phyloP scores from a whole-genome alignment of 2,797 vertebrate species.

The Onychomys arenicola region DNA sequence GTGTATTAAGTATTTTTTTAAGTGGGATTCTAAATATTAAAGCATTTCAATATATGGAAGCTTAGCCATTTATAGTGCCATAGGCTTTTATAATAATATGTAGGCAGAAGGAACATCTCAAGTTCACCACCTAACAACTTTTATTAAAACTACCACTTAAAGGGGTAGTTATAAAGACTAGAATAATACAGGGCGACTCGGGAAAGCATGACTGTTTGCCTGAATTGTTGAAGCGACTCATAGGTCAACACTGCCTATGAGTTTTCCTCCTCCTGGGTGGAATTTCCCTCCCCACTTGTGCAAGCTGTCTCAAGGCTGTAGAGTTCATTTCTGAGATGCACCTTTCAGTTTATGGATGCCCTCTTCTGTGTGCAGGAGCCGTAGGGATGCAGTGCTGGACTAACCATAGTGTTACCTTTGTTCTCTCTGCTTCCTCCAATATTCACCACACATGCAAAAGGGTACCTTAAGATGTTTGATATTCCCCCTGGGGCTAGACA shows the following conservation, averaged over 20 bases:
- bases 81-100: conserved; percentile 6
- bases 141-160: neutral
- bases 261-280: neutral
- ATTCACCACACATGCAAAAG: conserved; percentile 91
- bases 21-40: conserved; percentile 36
- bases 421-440: conserved; percentile 85
- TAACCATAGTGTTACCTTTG: conserved; percentile 91
- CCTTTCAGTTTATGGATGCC: conserved; percentile 83
- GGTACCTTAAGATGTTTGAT: conserved; percentile 99
- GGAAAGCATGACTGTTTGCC: conserved; percentile 76
- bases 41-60: conserved; percentile 16
- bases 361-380: conserved; percentile 87
- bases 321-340: conserved; percentile 46
- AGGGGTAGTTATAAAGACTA: neutral
- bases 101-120: neutral
- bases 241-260: conserved; percentile 10
- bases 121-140: neutral
- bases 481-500: conserved; percentile 98
- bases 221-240: neutral
- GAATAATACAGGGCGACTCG: neutral
- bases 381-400: conserved; percentile 73
- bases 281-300: neutral
- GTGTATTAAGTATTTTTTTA: neutral
- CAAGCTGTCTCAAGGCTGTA: conserved; percentile 61
- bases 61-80: neutral